phyloP scores from a whole-genome alignment of 2,797 vertebrate species.

The Sphaeramia orbicularis region DNA sequence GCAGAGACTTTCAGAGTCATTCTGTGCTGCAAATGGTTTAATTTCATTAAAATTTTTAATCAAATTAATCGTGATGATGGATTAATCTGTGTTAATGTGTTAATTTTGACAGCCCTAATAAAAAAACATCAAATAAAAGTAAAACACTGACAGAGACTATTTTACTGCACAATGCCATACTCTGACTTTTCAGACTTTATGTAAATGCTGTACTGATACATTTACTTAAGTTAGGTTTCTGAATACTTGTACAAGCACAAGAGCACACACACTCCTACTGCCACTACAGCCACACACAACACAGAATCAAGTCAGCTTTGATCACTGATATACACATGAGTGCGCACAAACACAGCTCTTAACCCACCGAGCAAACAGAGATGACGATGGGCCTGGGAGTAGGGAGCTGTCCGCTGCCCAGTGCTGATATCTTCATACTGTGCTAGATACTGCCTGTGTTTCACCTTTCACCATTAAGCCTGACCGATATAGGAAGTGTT shows the following conservation, averaged over 20 bases:
- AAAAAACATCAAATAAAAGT: too few species aligned
- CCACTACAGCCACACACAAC: slow-evolving; percentile 23
- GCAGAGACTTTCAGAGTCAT: too few species aligned
- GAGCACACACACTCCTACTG: neutral
- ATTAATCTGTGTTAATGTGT: too few species aligned
- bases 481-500: slow-evolving; percentile 66
- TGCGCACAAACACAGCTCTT: slow-evolving; percentile 2
- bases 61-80: too few species aligned
- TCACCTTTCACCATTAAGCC: slow-evolving; percentile 52
- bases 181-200: too few species aligned
- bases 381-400: slow-evolving; percentile 16
- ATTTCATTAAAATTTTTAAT: too few species aligned
- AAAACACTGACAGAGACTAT: too few species aligned
- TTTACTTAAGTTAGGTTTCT: too few species aligned
- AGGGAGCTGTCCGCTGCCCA: slow-evolving; percentile 48
- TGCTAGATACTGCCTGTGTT: slow-evolving; percentile 34
- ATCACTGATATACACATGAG: slow-evolving; percentile 29
- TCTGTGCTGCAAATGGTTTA: too few species aligned
- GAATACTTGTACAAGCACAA: neutral
- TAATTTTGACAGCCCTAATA: too few species aligned
- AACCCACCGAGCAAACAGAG: slow-evolving; percentile 9
- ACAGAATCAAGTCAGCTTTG: slow-evolving; percentile 63
- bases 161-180: too few species aligned
- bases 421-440: slow-evolving; percentile 57
- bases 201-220: too few species aligned